A percentile compares a stretch with the other conserved stretches of the same genome.
Evolutionary conservation across 2,113 vertebrate species (phyloP).

Genomic region (Lontra canadensis): DNA sequence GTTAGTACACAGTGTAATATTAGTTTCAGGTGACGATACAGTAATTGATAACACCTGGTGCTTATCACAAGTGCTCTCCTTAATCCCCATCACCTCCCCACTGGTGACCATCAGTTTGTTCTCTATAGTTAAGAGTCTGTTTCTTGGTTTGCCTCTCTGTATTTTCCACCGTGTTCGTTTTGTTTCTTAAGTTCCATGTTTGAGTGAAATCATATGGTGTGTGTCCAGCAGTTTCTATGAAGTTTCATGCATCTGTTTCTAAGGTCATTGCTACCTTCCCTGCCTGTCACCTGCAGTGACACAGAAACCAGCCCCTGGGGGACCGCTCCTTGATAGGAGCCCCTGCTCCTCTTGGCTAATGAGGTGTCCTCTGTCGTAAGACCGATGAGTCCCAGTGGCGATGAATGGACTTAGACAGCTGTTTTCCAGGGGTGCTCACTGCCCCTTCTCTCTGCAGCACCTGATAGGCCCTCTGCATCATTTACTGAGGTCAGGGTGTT

Average conservation of each 20-base stretch:
- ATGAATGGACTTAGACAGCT: neutral
- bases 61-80: neutral
- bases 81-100: neutral
- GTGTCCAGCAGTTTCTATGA: neutral
- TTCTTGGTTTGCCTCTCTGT: neutral
- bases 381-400: no score
- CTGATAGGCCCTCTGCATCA: fast-evolving
- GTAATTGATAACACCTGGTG: neutral
- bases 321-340: neutral
- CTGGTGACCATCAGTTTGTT: neutral
- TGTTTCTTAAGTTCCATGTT: neutral
- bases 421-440: neutral
- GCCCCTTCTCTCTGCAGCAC: neutral
- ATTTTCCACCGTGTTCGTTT: neutral
- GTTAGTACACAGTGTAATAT: neutral
- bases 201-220: neutral
- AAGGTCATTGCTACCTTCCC: neutral
- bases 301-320: neutral
- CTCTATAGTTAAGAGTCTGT: neutral
- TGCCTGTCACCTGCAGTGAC: neutral
- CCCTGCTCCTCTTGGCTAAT: neutral
- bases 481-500: neutral
- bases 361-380: neutral
- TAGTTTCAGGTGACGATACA: neutral
- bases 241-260: neutral